Evolutionary conservation across 2,113 vertebrate species (phyloP), one percentile per base, ranked within the genome.

Genomic region (Coryphaenoides rupestris): DNA sequence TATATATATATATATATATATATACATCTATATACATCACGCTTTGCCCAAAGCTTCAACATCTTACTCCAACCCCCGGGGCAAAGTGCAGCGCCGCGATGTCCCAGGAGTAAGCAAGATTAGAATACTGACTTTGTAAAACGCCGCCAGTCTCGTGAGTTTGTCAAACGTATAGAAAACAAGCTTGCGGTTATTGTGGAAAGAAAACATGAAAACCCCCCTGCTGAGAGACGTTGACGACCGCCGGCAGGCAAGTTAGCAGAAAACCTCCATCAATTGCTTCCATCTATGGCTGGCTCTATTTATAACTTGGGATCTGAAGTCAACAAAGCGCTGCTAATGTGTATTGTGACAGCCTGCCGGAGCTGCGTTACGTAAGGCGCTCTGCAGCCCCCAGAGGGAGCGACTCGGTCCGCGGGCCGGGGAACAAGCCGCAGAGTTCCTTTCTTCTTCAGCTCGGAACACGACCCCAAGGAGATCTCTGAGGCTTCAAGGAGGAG

Each of bases 401-500:
- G 47, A n/a, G 9, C 47, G 17, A 17, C 17, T 17, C 47, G 17
- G 17, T 40, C 15, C 5, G 47, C 47, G 17, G 47, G 47, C 13
- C 47, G 17, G 16, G 47, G 17, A 14, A 16, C 47, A 17, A 14
- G 17, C 14, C 16, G 17, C 4, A 50, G 17, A 50, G 5, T 40
- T 10, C 12, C 33, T 40, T 40, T 40, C 69, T 17, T 68, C 55
- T 68, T 74, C 0, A 45, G 49, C 14, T 53, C 13, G 53, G 68
- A 73, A 73, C 33, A 7, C 5, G 33, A 10, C 13, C 33, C 5
- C 33, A 40, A 40, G 33, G 7, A 40, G 33, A 6, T 40, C 33
- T 40, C 13, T 40, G 23, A 63, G 7, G 21, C 15, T 52, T 9
- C 40, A 19, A 70, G 47, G 72, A 75, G 60, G 16, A 62, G 26